These are phyloP conservation scores for Agrenia bidenticulata DNA, from an alignment of 2,888 invertebrate genomes.

Conservation along the genomic window DNA sequence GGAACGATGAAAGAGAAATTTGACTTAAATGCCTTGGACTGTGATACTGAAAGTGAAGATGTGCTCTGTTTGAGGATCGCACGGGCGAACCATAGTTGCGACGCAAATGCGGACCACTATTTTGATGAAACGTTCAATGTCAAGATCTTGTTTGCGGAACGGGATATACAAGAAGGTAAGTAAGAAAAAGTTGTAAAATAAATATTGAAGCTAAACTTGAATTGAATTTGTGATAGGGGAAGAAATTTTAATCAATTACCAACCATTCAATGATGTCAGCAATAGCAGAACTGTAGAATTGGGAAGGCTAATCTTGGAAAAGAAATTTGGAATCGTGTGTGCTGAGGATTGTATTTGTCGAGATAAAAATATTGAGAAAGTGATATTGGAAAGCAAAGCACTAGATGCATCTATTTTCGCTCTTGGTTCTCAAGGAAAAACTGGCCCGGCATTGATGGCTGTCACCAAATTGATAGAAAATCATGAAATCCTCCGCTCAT, in stretches of 20 bases:
- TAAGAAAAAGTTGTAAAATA: neutral
- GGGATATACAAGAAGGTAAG: conserved; percentile 15
- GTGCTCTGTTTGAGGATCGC: conserved; percentile 17
- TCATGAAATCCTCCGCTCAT: neutral
- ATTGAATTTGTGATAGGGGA: neutral
- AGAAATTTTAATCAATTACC: neutral
- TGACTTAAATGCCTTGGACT: neutral
- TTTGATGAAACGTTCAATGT: conserved; percentile 13
- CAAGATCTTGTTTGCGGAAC: conserved; percentile 12
- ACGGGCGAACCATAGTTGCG: conserved; percentile 19
- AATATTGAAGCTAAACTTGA: conserved; percentile 5
- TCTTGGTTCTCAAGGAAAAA: neutral
- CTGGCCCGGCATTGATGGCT: neutral
- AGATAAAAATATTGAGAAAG: neutral
- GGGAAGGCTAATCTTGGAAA: neutral
- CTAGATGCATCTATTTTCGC: neutral
- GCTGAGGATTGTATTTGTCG: conserved; percentile 20
- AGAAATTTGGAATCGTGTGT: conserved; percentile 14
- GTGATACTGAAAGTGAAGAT: neutral
- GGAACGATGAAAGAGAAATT: conserved; percentile 12
- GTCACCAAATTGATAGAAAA: neutral
- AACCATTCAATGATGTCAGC: neutral
- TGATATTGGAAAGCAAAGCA: neutral
- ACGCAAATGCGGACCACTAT: conserved; percentile 13
- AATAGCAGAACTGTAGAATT: neutral